These are phyloP conservation scores for Flexamia atlantica DNA, from an alignment of 2,888 invertebrate species.

Conservation along the genomic window DNA sequence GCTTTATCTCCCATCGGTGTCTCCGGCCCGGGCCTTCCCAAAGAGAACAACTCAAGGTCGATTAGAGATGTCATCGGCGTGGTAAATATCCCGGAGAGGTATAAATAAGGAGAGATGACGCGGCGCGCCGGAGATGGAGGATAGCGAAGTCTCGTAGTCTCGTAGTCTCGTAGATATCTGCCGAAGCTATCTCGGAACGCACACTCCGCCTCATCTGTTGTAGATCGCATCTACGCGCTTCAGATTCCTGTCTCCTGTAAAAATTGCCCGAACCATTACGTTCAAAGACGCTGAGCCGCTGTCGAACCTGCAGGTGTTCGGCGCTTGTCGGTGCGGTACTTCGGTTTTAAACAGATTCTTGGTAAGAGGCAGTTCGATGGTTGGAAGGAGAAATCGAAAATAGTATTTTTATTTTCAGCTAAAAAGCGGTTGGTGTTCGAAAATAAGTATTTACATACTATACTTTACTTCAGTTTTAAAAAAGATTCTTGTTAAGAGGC, in stretches of 20 bases:
- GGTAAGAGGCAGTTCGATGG: too few relatives aligned
- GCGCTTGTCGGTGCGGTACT: too few relatives aligned
- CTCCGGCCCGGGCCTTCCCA: neutral
- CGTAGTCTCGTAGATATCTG: neutral
- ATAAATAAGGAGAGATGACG: constrained; percentile 34
- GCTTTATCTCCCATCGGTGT: constrained; percentile 35
- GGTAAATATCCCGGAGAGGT: constrained; percentile 29
- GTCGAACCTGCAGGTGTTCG: too few relatives aligned
- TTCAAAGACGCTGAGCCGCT: neutral
- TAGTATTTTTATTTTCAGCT: too few relatives aligned
- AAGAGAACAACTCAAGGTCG: constrained; percentile 17
- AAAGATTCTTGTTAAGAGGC: too few relatives aligned
- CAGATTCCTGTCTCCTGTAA: constrained; percentile 19
- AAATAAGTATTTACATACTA: too few relatives aligned
- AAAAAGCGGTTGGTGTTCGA: too few relatives aligned
- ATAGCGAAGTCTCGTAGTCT: neutral
- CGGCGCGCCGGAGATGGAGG: neutral
- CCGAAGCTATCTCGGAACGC: neutral
- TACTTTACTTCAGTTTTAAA: too few relatives aligned
- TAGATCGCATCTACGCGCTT: constrained; percentile 25
- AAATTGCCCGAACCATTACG: constrained; percentile 9
- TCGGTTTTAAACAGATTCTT: too few relatives aligned
- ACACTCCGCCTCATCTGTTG: neutral
- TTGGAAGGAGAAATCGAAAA: too few relatives aligned
- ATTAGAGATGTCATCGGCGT: constrained; percentile 33